A percentile compares a stretch with the other conserved stretches of the same genome.
These are phyloP conservation scores for Ophiothrix spiculata DNA, from an alignment of 35 echinoderm and acorn worm genomes.

Conservation along the genomic window DNA sequence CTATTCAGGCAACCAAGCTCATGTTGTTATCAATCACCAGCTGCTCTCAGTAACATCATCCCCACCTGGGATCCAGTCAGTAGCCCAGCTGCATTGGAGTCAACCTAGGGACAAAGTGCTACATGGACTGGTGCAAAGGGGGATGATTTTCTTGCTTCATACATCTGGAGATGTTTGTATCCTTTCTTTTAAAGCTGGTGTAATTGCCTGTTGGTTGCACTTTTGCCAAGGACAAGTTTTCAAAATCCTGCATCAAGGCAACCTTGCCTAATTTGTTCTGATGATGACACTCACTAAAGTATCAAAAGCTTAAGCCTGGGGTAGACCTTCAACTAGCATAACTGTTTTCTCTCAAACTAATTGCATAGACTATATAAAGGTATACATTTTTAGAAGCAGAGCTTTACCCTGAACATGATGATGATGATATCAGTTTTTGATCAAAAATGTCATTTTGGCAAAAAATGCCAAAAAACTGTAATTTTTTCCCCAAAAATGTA, in stretches of 20 bases:
- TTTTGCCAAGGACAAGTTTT: background rate
- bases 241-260: background rate
- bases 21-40: background rate
- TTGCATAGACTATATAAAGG: background rate
- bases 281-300: background rate
- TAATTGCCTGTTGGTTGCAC: background rate
- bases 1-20: background rate
- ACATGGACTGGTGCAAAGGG: background rate
- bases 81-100: background rate
- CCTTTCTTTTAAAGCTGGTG: conserved; percentile 15
- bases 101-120: conserved; percentile 21
- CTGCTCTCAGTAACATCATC: background rate
- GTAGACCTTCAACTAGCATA: background rate
- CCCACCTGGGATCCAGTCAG: background rate
- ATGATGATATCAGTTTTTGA: too few species aligned
- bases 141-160: conserved; percentile 54
- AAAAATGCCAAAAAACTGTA: too few species aligned
- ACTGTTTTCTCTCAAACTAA: background rate
- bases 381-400: too few species aligned
- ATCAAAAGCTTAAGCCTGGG: background rate
- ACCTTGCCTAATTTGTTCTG: background rate
- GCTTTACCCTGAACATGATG: too few species aligned
- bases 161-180: conserved; percentile 65
- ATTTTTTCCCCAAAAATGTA: too few species aligned
- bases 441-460: too few species aligned